These are phyloP conservation scores for Melanaphis sacchari DNA, from an alignment of 1,140 invertebrate genomes.

Conservation along the genomic window DNA sequence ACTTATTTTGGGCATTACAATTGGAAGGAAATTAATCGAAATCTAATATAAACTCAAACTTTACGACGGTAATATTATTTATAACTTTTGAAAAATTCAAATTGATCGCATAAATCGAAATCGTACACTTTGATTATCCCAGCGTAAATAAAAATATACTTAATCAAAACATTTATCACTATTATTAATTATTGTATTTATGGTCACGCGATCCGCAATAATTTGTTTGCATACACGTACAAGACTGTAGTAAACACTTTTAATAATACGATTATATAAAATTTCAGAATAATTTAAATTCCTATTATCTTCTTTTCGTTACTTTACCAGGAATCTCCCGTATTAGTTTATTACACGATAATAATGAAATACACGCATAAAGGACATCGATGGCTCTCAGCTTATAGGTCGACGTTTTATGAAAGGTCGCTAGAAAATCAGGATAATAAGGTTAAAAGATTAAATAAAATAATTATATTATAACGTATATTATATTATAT, in stretches of 20 bases:
- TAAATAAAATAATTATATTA: too few relatives aligned
- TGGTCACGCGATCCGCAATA: not conserved
- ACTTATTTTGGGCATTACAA: not conserved
- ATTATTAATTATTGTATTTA: not conserved
- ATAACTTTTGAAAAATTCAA: not conserved
- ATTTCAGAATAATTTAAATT: not conserved
- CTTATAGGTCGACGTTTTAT: not conserved
- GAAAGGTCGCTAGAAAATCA: too few relatives aligned
- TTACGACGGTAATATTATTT: not conserved
- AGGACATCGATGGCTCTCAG: not conserved
- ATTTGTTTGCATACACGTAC: not conserved
- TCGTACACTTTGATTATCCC: not conserved
- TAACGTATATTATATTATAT: too few relatives aligned
- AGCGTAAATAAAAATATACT: not conserved
- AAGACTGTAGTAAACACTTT: not conserved
- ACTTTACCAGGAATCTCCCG: too few relatives aligned
- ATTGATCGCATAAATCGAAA: not conserved
- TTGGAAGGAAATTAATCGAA: not conserved
- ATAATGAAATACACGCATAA: not conserved
- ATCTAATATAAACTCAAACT: not conserved
- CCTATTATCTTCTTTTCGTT: not conserved
- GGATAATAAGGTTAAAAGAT: too few relatives aligned
- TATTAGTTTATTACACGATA: not conserved
- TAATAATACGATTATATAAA: not conserved
- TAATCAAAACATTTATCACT: too few relatives aligned